Percentiles rank a stretch among this genome's conserved stretches.
phyloP scores from a whole-genome alignment of 1,140 invertebrate species.

The Colletes gigas region DNA sequence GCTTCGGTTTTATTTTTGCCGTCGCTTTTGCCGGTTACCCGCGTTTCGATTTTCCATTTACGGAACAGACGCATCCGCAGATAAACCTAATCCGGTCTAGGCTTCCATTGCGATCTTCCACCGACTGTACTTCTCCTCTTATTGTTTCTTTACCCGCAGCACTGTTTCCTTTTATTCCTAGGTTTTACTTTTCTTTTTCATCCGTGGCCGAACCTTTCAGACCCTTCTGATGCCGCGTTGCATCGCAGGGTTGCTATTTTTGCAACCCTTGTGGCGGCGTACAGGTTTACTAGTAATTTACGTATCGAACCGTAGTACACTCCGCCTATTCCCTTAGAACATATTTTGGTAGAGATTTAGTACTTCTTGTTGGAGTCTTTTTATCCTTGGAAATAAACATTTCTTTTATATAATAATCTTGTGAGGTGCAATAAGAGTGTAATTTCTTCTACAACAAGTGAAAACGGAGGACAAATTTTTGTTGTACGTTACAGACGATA shows the following conservation, averaged over 20 bases:
- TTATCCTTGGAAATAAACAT: too few species aligned
- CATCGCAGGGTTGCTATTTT: not conserved
- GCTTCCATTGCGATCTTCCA: constrained; percentile 71
- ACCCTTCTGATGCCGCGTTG: not conserved
- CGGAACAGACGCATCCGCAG: constrained; percentile 32
- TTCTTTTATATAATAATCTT: too few species aligned
- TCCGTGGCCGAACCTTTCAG: not conserved
- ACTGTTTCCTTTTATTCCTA: constrained; percentile 4
- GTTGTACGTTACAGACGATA: too few species aligned
- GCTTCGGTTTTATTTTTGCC: not conserved
- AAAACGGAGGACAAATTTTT: too few species aligned
- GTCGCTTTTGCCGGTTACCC: not conserved
- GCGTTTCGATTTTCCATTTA: constrained; percentile 30
- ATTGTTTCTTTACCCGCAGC: constrained; percentile 50
- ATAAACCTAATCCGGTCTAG: constrained; percentile 71
- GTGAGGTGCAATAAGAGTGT: too few species aligned
- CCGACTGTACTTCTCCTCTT: constrained; percentile 26
- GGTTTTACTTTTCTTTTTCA: not conserved
- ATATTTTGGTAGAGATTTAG: too few species aligned
- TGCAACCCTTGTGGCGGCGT: not conserved
- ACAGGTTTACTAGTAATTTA: too few species aligned
- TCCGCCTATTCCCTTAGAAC: too few species aligned
- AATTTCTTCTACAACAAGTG: too few species aligned
- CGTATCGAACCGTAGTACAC: too few species aligned
- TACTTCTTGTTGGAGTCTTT: too few species aligned